These are phyloP conservation scores for Drosophila emarginata DNA, from an alignment of 2,888 invertebrate genomes.

Conservation along the genomic window DNA sequence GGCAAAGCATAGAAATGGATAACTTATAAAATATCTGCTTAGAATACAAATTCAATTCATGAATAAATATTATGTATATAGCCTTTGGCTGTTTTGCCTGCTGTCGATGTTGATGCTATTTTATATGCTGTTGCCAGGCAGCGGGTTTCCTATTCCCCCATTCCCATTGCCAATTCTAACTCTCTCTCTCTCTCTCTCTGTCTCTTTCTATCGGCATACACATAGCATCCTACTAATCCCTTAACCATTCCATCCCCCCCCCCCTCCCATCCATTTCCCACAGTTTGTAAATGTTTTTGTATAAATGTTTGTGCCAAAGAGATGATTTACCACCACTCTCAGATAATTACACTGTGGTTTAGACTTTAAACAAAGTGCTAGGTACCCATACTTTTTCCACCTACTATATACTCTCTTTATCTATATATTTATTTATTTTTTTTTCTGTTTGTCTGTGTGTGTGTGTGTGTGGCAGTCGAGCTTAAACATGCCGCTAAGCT, in stretches of 20 bases:
- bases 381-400: neutral
- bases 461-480: constrained; percentile 20
- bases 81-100: constrained; percentile 44
- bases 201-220: neutral
- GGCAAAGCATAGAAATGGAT: constrained; percentile 41
- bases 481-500: constrained; percentile 63
- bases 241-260: neutral
- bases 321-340: constrained; percentile 39
- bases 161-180: neutral
- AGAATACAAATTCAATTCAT: constrained; percentile 79
- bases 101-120: constrained; percentile 34
- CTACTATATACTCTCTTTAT: neutral
- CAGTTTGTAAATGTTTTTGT: constrained; percentile 31
- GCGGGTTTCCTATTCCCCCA: too few relatives aligned
- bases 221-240: neutral
- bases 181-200: neutral
- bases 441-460: neutral
- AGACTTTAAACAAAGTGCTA: constrained; percentile 38
- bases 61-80: constrained; percentile 72
- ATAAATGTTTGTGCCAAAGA: constrained; percentile 8
- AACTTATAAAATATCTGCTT: constrained; percentile 75
- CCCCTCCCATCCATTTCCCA: constrained; percentile 3
- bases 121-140: constrained; percentile 28
- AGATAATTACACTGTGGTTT: constrained; percentile 56
- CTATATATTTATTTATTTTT: neutral